Evolutionary conservation across 2,888 invertebrate species (phyloP).

Genomic region (Rhingia rostrata): DNA sequence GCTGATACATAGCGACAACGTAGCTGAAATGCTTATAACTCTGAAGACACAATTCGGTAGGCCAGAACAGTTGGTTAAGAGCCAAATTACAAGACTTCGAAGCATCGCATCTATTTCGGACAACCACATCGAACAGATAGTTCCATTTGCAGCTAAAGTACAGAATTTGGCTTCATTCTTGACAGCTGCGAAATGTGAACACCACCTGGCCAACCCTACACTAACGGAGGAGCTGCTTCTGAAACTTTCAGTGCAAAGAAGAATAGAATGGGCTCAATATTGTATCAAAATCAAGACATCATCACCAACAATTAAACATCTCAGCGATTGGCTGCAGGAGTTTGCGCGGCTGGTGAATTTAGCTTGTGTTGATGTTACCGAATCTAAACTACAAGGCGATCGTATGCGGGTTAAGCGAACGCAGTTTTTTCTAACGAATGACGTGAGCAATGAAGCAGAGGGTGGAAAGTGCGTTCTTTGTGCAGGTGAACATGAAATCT

Average conservation of each 20-base stretch:
- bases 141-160: slow-evolving; percentile 58
- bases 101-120: slow-evolving; percentile 31
- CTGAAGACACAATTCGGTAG: slow-evolving; percentile 25
- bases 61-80: slow-evolving; percentile 20
- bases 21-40: too few relatives aligned
- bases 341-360: slow-evolving; percentile 13
- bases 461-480: not conserved
- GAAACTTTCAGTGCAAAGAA: slow-evolving; percentile 21
- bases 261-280: not conserved
- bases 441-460: not conserved
- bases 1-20: too few relatives aligned
- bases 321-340: slow-evolving; percentile 54
- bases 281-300: not conserved
- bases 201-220: slow-evolving; percentile 59
- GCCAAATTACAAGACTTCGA: slow-evolving; percentile 30
- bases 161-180: slow-evolving; percentile 60
- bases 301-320: slow-evolving; percentile 29
- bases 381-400: not conserved
- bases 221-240: slow-evolving; percentile 52
- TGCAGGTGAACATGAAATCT: not conserved
- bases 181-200: slow-evolving; percentile 33
- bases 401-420: not conserved
- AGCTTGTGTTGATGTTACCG: slow-evolving; percentile 8
- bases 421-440: slow-evolving; percentile 9
- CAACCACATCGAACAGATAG: slow-evolving; percentile 38